Evolutionary conservation across 2,113 vertebrate species (phyloP).

Genomic region (Hemibagrus wyckioides): DNA sequence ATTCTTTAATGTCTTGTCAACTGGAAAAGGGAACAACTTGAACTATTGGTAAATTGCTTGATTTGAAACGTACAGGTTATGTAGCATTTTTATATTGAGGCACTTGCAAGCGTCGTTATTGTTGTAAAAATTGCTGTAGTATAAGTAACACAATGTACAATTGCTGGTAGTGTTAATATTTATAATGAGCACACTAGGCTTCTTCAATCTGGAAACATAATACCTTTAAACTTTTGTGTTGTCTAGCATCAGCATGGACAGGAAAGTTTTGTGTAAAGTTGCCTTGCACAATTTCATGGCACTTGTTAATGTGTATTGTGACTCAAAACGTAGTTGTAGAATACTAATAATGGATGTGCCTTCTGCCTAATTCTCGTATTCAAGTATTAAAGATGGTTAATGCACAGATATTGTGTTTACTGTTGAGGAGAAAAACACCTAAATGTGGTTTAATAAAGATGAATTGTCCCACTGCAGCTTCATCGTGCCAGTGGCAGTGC

Average conservation of each 20-base stretch:
- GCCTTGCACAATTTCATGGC: background rate
- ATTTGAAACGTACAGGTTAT: background rate
- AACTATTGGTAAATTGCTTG: background rate
- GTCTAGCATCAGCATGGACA: background rate
- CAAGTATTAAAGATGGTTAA: background rate
- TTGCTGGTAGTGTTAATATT: background rate
- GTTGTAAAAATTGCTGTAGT: background rate
- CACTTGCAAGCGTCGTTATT: background rate
- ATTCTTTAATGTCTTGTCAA: background rate
- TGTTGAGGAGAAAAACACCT: background rate
- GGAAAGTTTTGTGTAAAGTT: background rate
- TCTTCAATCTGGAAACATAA: background rate
- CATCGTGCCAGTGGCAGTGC: background rate
- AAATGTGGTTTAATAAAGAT: background rate
- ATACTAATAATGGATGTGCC: background rate
- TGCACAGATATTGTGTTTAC: background rate
- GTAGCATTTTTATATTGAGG: background rate
- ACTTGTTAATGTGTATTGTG: background rate
- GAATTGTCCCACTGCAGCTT: background rate
- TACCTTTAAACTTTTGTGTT: background rate
- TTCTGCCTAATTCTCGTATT: background rate
- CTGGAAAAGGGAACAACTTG: background rate
- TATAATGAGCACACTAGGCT: background rate
- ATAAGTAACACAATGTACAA: background rate
- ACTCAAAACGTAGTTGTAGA: background rate